Evolutionary conservation across 1,140 invertebrate species (phyloP), one percentile per base, ranked within the genome.

Genomic region (Amyelois transitella): DNA sequence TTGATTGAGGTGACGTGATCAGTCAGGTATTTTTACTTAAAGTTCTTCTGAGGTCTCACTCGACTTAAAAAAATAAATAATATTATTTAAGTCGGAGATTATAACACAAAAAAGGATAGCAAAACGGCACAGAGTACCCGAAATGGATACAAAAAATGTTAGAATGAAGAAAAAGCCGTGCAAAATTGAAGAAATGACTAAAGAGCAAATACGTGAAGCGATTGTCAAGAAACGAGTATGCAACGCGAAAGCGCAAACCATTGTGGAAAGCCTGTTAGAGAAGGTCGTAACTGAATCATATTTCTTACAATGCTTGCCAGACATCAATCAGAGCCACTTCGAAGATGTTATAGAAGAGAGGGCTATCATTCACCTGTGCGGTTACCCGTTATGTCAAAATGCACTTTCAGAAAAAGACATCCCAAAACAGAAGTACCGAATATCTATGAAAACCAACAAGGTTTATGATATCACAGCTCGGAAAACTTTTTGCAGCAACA

Each of bases 321-420:
- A 91, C 63, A 94, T 97, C 18, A 93, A 91, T 63, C 92, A 91
- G 63, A 83, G 80, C 43, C 94, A 96, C 70, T 95, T 96, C 75
- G 91, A 94, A 69, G 96, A 97, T 86, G 85, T 96, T 7, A 91
- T 94, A 10, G 95, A 96, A 81, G 96, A 97, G 80, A 88, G 96
- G 76, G 90, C 92, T 25, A 92, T 97, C 51, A 80, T 88, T 7
- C 93, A 93, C 58, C 38, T 93, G 0, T 97, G 96, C 88, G 96
- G 96, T n/a, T 97, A 97, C 89, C 92, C 94, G 32, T 65, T 96
- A 0, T 97, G 96, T 84, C 51, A 66, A n/a, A 82, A 77, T 10
- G 62, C 57, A 2, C 21, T 87, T 14, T 72, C 64, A 1, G 75
- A 84, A 10, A 92, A 92, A 51, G 89, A 91, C 71, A 89, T 94